Conservation (phyloP, 1,140 invertebrate species). For the Amyelois transitella region DNA sequence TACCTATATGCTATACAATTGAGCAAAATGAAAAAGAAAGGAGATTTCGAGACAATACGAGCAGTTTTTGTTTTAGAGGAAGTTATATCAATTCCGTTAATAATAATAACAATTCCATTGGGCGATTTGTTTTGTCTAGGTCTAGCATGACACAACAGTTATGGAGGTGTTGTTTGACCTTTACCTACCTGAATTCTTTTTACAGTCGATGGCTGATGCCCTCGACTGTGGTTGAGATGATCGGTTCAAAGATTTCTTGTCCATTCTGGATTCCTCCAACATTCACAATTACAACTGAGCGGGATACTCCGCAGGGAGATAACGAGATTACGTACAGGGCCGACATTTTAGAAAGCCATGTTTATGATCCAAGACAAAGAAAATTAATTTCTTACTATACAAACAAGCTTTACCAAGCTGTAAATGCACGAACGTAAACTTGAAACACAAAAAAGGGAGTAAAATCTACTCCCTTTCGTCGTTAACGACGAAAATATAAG, state of each 20-base stretch:
- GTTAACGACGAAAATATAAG: conserved; percentile 76
- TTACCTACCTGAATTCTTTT: conserved; percentile 81
- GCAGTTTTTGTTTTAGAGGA: too few relatives aligned
- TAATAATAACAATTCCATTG: conserved; percentile 69
- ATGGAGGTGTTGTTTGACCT: conserved; percentile 35
- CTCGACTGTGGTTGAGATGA: conserved; percentile 77
- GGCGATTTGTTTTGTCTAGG: conserved; percentile 77
- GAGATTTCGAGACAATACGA: too few relatives aligned
- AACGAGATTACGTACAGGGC: conserved; percentile 76
- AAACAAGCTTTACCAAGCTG: conserved; percentile 45
- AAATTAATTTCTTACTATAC: conserved; percentile 60
- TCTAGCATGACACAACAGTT: conserved; percentile 76
- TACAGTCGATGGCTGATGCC: conserved; percentile 78
- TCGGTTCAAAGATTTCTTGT: conserved; percentile 81
- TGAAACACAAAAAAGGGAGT: conserved; percentile 69
- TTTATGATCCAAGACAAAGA: conserved; percentile 77
- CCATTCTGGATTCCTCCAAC: conserved; percentile 79
- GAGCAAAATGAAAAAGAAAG: too few relatives aligned
- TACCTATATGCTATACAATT: too few relatives aligned
- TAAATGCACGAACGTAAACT: conserved; percentile 59
- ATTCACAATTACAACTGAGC: conserved; percentile 59
- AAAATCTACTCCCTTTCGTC: conserved; percentile 77
- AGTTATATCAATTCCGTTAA: too few relatives aligned
- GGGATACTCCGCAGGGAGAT: conserved; percentile 81
- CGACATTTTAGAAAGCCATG: conserved; percentile 90